Base-by-base conservation (phyloP, 2,113 vertebrate genomes). In the Chaetodon auriga region DNA sequence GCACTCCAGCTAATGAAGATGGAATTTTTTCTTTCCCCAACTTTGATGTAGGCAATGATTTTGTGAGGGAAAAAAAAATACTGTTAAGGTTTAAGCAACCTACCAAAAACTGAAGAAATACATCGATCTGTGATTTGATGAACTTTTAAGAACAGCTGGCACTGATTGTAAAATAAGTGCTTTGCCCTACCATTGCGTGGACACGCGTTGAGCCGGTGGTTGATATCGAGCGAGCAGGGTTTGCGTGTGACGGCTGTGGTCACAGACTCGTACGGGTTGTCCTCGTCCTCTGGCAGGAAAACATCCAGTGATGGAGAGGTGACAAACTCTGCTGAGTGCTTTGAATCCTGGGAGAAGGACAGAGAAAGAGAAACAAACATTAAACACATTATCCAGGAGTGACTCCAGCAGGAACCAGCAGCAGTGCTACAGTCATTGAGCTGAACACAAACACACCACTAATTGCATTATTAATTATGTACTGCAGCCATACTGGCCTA, bases 221-320 rank as follows among this genome's bases (percentile, higher is more conserved):
- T 96, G 85, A 99, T 97, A 87, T 99, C 97, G 68, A 99, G 94
- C 4, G 98, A 99, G 90, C 96, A 97, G 70, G 98, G 98, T 75
- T 99, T 99, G 92, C 97, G 97, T 23, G 97, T 98, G 86, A 99
- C 97, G 41, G 98, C 96, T 62, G 94, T 96, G 75, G 97, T 97
- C 92, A 96, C 88, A 0, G 95, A 97, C 92, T 98, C 97, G 87
- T 97, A 97, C 0, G 97, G 96, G 90, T 94, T 97, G 92, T 95
- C 96, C 92, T 97, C 96, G 65, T 97, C 97, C 93, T 97, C 97
- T 23, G 96, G 95, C 87, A 96, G 90, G 94, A 97, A 96, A 74
- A 95, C 95, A 66, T 99, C 97, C 93, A 98, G 93, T 64, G 97
- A 97, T 2, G 96, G 95, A 82, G 98, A 97, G 25, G 96, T 87